Evolutionary conservation across 2,888 invertebrate species (phyloP).

Genomic region (Tubulanus polymorphus): DNA sequence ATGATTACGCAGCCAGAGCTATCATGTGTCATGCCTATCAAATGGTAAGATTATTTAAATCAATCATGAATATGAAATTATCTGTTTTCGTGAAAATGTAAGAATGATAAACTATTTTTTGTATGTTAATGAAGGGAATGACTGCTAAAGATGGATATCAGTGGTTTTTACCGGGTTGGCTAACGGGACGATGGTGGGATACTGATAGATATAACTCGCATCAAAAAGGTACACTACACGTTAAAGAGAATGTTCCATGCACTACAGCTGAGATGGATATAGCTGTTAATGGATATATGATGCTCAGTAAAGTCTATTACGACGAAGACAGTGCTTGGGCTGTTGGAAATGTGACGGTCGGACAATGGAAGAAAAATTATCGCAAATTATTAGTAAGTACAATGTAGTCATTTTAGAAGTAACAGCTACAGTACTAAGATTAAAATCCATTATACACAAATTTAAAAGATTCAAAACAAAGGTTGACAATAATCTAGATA

Average conservation of each 20-base stretch:
- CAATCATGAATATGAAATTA: constrained; percentile 2
- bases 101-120: not conserved
- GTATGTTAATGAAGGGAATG: constrained; percentile 46
- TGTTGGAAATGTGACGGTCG: constrained; percentile 60
- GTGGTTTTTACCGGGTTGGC: constrained; percentile 81
- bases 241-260: constrained; percentile 60
- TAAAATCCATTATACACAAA: too few species aligned
- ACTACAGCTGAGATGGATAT: constrained; percentile 60
- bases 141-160: constrained; percentile 65
- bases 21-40: constrained; percentile 79
- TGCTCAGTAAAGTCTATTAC: constrained; percentile 66
- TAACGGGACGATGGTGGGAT: constrained; percentile 60
- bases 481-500: too few species aligned
- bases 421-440: too few species aligned
- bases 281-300: constrained; percentile 71
- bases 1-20: constrained; percentile 62
- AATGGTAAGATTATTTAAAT: constrained; percentile 54
- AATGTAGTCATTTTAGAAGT: too few species aligned
- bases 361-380: constrained; percentile 59
- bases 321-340: constrained; percentile 59
- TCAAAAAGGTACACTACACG: constrained; percentile 25
- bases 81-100: constrained; percentile 3
- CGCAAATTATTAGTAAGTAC: too few species aligned
- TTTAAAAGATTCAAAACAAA: too few species aligned
- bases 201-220: constrained; percentile 55